Percentiles rank a stretch among this genome's conserved stretches.
Evolutionary conservation across 2,113 vertebrate genomes (phyloP).

Genomic region (Phylloscopus whistleri): DNA sequence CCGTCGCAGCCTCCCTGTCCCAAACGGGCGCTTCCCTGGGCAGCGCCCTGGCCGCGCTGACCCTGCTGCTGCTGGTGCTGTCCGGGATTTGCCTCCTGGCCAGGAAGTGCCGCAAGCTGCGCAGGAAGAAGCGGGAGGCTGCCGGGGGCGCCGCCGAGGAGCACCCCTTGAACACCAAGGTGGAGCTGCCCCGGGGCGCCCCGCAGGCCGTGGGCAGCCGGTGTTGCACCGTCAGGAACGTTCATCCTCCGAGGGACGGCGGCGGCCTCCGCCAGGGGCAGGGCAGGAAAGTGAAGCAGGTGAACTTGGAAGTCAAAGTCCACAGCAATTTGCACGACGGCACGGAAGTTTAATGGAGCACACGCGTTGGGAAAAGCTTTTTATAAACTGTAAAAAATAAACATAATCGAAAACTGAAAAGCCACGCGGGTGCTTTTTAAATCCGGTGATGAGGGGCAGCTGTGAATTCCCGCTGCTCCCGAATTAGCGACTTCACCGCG

Average conservation of each 20-base stretch:
- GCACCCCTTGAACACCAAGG: conserved; percentile 90
- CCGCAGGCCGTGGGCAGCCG: conserved; percentile 79
- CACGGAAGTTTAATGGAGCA: conserved; percentile 84
- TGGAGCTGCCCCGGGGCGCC: conserved; percentile 75
- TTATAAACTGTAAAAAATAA: conserved; percentile 71
- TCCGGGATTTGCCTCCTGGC: conserved; percentile 80
- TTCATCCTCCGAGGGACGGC: conserved; percentile 78
- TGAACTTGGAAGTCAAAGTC: conserved; percentile 91
- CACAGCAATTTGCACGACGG: conserved; percentile 92
- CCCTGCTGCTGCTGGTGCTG: conserved; percentile 81
- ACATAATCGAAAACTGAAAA: background rate
- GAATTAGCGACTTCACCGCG: conserved; percentile 74
- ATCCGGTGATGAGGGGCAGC: conserved; percentile 55
- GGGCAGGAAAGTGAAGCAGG: conserved; percentile 82
- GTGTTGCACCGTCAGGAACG: conserved; percentile 83
- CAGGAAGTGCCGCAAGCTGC: conserved; percentile 74
- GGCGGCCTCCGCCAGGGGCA: conserved; percentile 57
- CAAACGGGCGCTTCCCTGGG: conserved; percentile 84
- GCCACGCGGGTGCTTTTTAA: conserved; percentile 81
- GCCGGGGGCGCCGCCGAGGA: conserved; percentile 67
- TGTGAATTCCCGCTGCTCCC: conserved; percentile 55
- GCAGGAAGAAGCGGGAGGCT: conserved; percentile 70
- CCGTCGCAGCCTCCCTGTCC: conserved; percentile 71
- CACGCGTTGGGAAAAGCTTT: conserved; percentile 65
- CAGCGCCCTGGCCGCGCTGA: conserved; percentile 78